Conservation (phyloP, 2,113 vertebrate species). For the Pachypanchax playfairii region DNA sequence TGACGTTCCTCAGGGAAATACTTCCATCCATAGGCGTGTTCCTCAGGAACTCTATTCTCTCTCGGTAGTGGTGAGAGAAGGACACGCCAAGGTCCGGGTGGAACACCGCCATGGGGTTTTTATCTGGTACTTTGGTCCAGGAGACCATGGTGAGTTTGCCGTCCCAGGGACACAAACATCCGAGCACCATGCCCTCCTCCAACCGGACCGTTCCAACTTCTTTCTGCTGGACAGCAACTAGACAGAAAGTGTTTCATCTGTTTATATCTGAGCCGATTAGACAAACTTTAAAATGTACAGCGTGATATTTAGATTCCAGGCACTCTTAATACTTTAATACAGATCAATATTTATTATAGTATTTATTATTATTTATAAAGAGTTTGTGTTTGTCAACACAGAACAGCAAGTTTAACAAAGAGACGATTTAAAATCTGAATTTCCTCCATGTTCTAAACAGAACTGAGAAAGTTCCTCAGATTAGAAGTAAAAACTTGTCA, state of each 20-base stretch:
- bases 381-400: no score
- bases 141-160: conserved; percentile 77
- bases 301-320: no score
- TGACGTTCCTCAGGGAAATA: conserved; percentile 79
- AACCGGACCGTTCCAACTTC: conserved; percentile 72
- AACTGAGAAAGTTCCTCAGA: no score
- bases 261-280: background rate
- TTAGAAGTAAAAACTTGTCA: no score
- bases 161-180: conserved; percentile 77
- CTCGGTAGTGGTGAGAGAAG: conserved; percentile 57
- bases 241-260: conserved; percentile 26
- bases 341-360: no score
- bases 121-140: conserved; percentile 78
- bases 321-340: no score
- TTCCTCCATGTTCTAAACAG: no score
- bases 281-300: no score
- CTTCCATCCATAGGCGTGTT: conserved; percentile 65
- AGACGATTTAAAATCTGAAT: no score
- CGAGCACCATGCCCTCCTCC: conserved; percentile 80
- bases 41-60: conserved; percentile 79
- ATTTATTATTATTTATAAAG: no score
- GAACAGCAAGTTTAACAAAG: no score
- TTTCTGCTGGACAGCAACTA: conserved; percentile 66
- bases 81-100: conserved; percentile 57
- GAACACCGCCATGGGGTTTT: conserved; percentile 73